Conservation (phyloP, 2,888 invertebrate species). For the Pterobdella sp. region DNA sequence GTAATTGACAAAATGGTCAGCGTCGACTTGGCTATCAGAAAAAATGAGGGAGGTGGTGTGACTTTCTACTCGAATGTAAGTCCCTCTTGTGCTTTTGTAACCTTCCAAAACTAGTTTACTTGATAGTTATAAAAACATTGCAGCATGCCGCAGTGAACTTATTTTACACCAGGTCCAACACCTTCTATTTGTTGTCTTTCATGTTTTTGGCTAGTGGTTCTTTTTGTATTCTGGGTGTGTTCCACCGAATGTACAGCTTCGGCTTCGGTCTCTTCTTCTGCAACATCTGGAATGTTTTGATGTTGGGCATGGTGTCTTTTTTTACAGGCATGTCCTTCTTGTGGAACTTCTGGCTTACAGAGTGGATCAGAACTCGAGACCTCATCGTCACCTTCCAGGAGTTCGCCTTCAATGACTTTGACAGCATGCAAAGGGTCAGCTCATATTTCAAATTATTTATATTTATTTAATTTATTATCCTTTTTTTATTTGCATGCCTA, state of each 20-base stretch:
- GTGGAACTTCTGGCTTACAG: conserved; percentile 20
- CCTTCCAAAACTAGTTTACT: not conserved
- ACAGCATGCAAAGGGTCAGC: conserved; percentile 19
- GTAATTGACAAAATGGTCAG: conserved; percentile 2
- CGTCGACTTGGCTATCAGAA: not conserved
- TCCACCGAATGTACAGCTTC: conserved; percentile 12
- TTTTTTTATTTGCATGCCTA: not conserved
- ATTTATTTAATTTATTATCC: not conserved
- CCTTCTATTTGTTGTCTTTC: conserved; percentile 12
- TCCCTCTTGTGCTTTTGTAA: not conserved
- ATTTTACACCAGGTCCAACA: not conserved
- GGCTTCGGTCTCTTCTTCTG: conserved; percentile 26
- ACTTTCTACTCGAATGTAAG: conserved; percentile 12
- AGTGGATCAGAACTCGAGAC: conserved; percentile 12
- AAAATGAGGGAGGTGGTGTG: conserved; percentile 11
- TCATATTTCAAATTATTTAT: not conserved
- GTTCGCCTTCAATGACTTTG: conserved; percentile 22
- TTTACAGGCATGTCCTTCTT: conserved; percentile 13
- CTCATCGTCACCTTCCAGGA: conserved; percentile 8
- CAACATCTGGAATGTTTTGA: conserved; percentile 23
- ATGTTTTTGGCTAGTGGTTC: conserved; percentile 15
- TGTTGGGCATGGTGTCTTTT: conserved; percentile 2
- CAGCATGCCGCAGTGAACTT: conserved; percentile 18
- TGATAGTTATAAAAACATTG: not conserved
- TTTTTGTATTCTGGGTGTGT: not conserved